These are phyloP conservation scores for Drosophila buzzatii DNA, from an alignment of 2,888 invertebrate species.

Conservation along the genomic window DNA sequence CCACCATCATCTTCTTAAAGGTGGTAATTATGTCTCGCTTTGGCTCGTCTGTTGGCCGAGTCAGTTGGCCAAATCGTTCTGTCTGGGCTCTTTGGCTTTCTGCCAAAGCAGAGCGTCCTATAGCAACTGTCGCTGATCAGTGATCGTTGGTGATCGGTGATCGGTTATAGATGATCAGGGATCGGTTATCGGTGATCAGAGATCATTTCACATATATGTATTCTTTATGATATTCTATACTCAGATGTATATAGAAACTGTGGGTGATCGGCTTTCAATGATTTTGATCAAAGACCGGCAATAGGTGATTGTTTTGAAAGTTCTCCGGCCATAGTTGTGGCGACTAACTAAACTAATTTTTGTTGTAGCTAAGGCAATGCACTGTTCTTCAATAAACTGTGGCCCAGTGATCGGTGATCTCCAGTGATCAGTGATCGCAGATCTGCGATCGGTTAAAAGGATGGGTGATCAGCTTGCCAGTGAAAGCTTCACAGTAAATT, in stretches of 20 bases:
- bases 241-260: background rate
- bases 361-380: slow-evolving; percentile 38
- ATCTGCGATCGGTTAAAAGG: background rate
- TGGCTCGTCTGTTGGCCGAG: slow-evolving; percentile 44
- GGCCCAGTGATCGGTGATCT: slow-evolving; percentile 32
- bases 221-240: background rate
- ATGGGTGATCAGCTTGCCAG: slow-evolving; percentile 33
- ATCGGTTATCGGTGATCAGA: background rate
- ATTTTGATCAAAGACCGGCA: background rate
- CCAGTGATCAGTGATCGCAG: slow-evolving; percentile 20
- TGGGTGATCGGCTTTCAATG: background rate
- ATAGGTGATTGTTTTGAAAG: too few species aligned
- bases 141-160: slow-evolving; percentile 23
- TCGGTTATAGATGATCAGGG: background rate
- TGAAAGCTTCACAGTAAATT: slow-evolving; percentile 77
- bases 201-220: background rate
- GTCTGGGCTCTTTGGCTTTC: slow-evolving; percentile 38
- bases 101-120: slow-evolving; percentile 39
- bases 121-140: slow-evolving; percentile 34
- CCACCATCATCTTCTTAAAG: slow-evolving; percentile 84
- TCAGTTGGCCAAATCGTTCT: slow-evolving; percentile 35
- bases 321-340: background rate
- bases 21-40: slow-evolving; percentile 83
- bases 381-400: slow-evolving; percentile 11
- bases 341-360: slow-evolving; percentile 15